A percentile compares a stretch with the other conserved stretches of the same genome.
These are phyloP conservation scores for Tuberolachnus salignus DNA, from an alignment of 2,888 invertebrate genomes.

Conservation along the genomic window DNA sequence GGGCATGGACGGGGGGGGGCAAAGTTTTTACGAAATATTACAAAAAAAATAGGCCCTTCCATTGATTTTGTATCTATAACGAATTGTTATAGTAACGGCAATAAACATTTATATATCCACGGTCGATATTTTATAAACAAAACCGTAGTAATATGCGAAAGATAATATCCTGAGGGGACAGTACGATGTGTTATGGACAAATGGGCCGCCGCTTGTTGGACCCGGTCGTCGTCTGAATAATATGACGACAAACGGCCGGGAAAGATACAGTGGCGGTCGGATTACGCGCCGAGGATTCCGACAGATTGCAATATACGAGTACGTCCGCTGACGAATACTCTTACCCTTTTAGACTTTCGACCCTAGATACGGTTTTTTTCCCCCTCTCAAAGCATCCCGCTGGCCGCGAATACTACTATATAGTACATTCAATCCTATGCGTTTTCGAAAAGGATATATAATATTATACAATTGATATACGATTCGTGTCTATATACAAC, in stretches of 20 bases:
- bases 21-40: too few species aligned
- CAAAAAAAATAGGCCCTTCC: too few species aligned
- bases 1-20: too few species aligned
- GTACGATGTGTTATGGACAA: neutral
- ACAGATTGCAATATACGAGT: slow-evolving; percentile 29
- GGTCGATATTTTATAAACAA: slow-evolving; percentile 17
- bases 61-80: too few species aligned
- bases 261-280: slow-evolving; percentile 23
- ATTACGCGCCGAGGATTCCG: slow-evolving; percentile 10
- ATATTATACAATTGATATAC: too few species aligned
- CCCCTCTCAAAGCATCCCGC: neutral
- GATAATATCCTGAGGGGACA: slow-evolving; percentile 1
- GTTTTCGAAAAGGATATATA: too few species aligned
- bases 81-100: too few species aligned
- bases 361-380: neutral
- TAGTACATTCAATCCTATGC: neutral
- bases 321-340: neutral
- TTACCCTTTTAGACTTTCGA: neutral
- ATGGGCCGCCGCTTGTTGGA: neutral
- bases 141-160: neutral
- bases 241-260: slow-evolving; percentile 13
- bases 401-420: neutral
- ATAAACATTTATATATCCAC: too few species aligned
- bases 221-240: neutral
- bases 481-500: too few species aligned